These are phyloP conservation scores for Cathartes aura DNA, from an alignment of 2,113 vertebrate species.

Conservation along the genomic window DNA sequence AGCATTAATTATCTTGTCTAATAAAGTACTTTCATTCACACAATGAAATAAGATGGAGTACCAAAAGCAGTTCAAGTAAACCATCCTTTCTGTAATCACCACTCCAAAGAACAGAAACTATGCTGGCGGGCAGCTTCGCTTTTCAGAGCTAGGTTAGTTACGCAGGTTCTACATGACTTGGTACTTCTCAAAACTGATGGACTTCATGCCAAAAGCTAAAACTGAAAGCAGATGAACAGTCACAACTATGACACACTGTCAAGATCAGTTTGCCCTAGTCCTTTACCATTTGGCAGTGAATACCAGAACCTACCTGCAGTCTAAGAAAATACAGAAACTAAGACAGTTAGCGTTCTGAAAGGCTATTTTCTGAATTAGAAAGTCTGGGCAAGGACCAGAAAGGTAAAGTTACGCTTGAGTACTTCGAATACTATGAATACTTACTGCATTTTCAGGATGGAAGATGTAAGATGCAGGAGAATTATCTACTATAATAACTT, in stretches of 20 bases:
- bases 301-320: background rate
- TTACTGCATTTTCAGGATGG: constrained; percentile 97
- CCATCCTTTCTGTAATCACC: background rate
- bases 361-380: background rate
- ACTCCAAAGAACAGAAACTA: background rate
- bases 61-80: background rate
- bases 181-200: background rate
- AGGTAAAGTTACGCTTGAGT: background rate
- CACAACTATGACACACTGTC: background rate
- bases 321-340: background rate
- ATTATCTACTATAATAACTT: constrained; percentile 97
- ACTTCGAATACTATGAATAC: background rate
- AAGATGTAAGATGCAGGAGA: constrained; percentile 98
- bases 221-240: background rate
- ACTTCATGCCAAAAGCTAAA: background rate
- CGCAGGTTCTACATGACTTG: background rate
- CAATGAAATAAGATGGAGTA: background rate
- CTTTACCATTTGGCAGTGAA: background rate
- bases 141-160: background rate
- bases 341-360: background rate
- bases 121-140: background rate
- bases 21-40: background rate
- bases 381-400: background rate
- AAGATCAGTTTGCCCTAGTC: background rate
- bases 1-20: background rate